Conservation (phyloP, 2,113 vertebrate species). For the Thamnophis sirtalis region DNA sequence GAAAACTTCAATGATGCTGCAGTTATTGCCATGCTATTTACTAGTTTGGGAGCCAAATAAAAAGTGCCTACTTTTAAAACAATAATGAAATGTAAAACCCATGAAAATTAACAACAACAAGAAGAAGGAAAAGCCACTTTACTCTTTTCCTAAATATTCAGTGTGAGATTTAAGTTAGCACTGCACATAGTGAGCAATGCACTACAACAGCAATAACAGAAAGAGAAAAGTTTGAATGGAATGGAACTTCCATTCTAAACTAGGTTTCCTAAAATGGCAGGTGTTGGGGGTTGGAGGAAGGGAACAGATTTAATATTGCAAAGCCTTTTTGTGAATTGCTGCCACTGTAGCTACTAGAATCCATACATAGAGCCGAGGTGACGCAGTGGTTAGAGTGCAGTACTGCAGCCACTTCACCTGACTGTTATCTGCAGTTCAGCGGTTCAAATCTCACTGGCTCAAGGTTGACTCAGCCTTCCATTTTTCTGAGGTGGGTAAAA, state of each 20-base stretch:
- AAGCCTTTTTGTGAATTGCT: not conserved
- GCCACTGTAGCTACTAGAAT: not conserved
- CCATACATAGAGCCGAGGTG: too few relatives aligned
- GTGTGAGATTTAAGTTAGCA: too few relatives aligned
- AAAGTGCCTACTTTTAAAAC: not conserved
- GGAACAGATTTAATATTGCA: not conserved
- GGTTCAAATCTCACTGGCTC: too few relatives aligned
- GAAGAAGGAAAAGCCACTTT: not conserved
- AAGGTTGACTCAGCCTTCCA: too few relatives aligned
- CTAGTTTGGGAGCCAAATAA: not conserved
- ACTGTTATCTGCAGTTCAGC: too few relatives aligned
- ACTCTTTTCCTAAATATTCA: not conserved
- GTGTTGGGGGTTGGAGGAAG: too few relatives aligned
- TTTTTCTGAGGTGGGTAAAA: too few relatives aligned
- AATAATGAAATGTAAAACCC: not conserved
- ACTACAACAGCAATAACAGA: not conserved
- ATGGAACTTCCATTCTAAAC: not conserved
- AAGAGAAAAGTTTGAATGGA: not conserved
- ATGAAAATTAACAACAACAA: not conserved
- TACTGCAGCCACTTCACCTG: too few relatives aligned
- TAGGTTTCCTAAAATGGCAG: not conserved
- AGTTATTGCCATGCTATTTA: not conserved
- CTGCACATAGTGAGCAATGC: not conserved
- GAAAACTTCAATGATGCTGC: not conserved
- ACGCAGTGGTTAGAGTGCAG: too few relatives aligned